Evolutionary conservation across 2,797 vertebrate genomes (phyloP), one percentile per base, ranked within the genome.

Genomic region (Oreochromis mossambicus): DNA sequence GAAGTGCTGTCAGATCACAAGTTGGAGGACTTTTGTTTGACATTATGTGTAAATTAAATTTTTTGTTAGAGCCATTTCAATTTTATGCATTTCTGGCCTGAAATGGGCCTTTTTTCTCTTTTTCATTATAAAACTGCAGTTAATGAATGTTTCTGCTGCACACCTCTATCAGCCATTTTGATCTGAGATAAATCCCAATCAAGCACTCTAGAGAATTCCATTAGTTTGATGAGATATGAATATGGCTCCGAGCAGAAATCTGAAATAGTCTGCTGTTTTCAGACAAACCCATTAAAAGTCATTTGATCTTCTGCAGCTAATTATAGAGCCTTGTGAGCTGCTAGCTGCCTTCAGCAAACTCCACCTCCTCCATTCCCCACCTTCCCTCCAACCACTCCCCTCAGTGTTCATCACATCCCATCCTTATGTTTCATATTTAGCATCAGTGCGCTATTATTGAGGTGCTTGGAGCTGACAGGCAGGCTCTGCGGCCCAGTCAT

Each of bases 211-310:
- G 90, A 94, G 92, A 87, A 89, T 91, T 92, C 90, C 92, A 94
- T 94, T 95, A 94, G 89, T 88, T 86, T 94, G 92, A 93, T 94
- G 94, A 94, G 93, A 95, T 93, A 88, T 91, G 93, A 94, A 89
- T 91, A 84, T 88, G 55, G 89, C 94, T 94, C 58, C 48, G 1
- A 91, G 94, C 89, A 12, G 85, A 87, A 91, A 93, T 93, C 92
- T 90, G 92, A 93, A 94, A 92, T 93, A 92, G 93, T 90, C 92
- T 88, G 91, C 92, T 91, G 91, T 95, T 95, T 95, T 92, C 89
- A 94, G 91, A 94, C 88, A 91, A 94, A 93, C 91, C 93, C 93
- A 94, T 95, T 95, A 92, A 94, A 89, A 95, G 92, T 92, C 92
- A 94, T 94, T 93, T 94, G 92, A 94, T 95, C 91, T 89, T 93